These are phyloP conservation scores for Parambassis ranga DNA, from an alignment of 2,797 vertebrate species.

Conservation along the genomic window DNA sequence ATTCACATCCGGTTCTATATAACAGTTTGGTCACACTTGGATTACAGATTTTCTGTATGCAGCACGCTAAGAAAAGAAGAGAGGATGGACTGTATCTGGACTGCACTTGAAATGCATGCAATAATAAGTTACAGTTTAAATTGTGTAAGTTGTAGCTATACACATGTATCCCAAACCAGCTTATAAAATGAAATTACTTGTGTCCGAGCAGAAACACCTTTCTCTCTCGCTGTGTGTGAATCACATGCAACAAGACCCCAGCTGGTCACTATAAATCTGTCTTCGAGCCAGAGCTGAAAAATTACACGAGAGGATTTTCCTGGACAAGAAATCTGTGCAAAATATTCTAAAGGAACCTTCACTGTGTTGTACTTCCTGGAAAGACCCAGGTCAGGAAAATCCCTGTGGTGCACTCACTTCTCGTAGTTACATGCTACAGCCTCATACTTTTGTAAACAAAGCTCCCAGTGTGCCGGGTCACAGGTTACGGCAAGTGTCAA, in stretches of 20 bases:
- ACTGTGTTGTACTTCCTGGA: slow-evolving; percentile 3
- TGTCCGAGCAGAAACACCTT: not conserved
- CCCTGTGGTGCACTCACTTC: not conserved
- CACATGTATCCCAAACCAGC: no score
- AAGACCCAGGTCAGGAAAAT: not conserved
- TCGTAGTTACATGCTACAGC: slow-evolving; percentile 18
- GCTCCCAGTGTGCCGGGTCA: slow-evolving; percentile 50
- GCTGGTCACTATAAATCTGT: not conserved
- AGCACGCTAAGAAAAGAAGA: not conserved
- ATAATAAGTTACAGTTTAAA: no score
- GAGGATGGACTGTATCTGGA: not conserved
- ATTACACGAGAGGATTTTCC: not conserved
- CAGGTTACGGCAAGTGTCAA: slow-evolving; percentile 41
- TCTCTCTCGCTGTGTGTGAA: not conserved
- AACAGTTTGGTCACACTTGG: slow-evolving; percentile 23
- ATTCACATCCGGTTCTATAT: slow-evolving; percentile 33
- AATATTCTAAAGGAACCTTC: slow-evolving; percentile 4
- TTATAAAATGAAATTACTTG: not conserved
- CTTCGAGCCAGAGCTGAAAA: not conserved
- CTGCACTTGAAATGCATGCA: not conserved
- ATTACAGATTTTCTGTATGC: slow-evolving; percentile 23
- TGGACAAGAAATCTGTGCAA: slow-evolving; percentile 2
- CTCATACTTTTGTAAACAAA: slow-evolving; percentile 55
- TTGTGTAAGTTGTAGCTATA: no score
- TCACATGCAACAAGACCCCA: not conserved